A percentile compares a stretch with the other conserved stretches of the same genome.
phyloP scores from a whole-genome alignment of 2,888 invertebrate genomes.

The Lepetodrilus schrolli region DNA sequence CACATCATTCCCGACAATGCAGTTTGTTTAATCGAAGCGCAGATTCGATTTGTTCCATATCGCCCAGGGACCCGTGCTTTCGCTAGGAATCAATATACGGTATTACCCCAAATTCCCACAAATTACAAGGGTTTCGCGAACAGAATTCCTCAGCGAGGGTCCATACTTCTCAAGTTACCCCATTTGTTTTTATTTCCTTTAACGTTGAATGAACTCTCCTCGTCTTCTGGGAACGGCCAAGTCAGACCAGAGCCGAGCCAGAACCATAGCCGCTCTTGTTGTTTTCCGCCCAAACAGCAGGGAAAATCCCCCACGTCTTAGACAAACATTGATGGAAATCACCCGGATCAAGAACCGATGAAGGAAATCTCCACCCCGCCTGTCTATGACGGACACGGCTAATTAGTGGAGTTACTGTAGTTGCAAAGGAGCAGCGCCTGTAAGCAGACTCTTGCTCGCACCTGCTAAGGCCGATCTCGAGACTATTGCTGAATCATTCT shows the following conservation, averaged over 20 bases:
- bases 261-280: too few species aligned
- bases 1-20: conserved; percentile 24
- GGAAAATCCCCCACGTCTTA: conserved; percentile 13
- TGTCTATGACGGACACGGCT: not conserved
- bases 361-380: not conserved
- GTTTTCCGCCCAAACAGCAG: not conserved
- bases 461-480: not conserved
- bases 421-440: not conserved
- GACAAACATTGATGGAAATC: conserved; percentile 6
- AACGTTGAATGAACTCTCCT: conserved; percentile 4
- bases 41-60: conserved; percentile 30
- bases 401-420: conserved; percentile 2
- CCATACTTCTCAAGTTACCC: conserved; percentile 7
- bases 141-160: conserved; percentile 25
- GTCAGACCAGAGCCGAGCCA: not conserved
- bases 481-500: not conserved
- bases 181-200: conserved; percentile 19
- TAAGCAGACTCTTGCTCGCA: not conserved
- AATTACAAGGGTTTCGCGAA: conserved; percentile 14
- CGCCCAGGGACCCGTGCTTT: conserved; percentile 22
- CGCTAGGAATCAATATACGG: conserved; percentile 7
- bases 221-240: not conserved
- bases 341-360: conserved; percentile 8
- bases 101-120: conserved; percentile 27
- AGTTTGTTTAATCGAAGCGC: conserved; percentile 30